Evolutionary conservation across 2,888 invertebrate species (phyloP).

Genomic region (Lissonota sp.): DNA sequence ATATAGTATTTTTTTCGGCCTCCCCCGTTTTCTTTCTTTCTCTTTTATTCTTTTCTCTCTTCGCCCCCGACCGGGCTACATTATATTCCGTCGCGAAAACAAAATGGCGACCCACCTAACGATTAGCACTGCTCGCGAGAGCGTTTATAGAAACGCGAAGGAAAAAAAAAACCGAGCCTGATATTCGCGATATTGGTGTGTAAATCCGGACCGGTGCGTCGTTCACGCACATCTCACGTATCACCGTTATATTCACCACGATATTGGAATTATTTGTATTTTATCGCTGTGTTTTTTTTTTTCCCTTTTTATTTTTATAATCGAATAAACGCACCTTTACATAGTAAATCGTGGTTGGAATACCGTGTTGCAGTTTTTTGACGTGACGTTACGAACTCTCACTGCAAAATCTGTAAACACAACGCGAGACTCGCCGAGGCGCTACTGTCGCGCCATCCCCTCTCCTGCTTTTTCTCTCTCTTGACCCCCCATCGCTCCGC

Average conservation of each 20-base stretch:
- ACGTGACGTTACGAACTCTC: constrained; percentile 82
- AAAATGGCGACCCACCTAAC: constrained; percentile 83
- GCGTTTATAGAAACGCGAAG: constrained; percentile 66
- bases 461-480: too few relatives aligned
- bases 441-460: constrained; percentile 70
- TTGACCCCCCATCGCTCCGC: neutral
- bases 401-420: constrained; percentile 82
- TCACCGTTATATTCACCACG: constrained; percentile 15
- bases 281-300: too few relatives aligned
- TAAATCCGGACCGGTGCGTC: constrained; percentile 31
- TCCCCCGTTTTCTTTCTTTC: constrained; percentile 2
- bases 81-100: constrained; percentile 79
- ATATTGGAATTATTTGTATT: constrained; percentile 24
- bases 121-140: constrained; percentile 79
- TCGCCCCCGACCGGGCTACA: constrained; percentile 78
- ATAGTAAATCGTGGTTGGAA: constrained; percentile 81
- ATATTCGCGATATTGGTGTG: constrained; percentile 40
- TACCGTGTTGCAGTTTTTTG: constrained; percentile 81
- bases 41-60: constrained; percentile 27
- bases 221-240: constrained; percentile 28
- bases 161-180: constrained; percentile 1
- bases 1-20: constrained; percentile 70
- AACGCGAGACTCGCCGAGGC: constrained; percentile 72
- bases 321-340: constrained; percentile 80
- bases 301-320: constrained; percentile 14